These are phyloP conservation scores for Hemitrygon akajei DNA, from an alignment of 2,797 vertebrate genomes.

Conservation along the genomic window DNA sequence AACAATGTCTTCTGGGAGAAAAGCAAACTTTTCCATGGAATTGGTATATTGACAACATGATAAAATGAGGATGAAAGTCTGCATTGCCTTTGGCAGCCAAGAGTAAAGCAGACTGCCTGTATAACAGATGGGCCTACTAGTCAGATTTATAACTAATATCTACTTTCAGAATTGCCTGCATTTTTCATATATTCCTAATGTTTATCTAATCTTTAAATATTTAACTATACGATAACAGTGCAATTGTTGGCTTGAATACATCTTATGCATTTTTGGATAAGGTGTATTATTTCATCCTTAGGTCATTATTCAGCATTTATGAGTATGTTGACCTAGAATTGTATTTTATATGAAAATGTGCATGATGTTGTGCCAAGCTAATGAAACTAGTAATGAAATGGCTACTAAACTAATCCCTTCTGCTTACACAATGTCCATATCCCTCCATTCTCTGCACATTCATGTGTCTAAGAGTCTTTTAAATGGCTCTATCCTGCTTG, in stretches of 20 bases:
- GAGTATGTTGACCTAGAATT: too few species aligned
- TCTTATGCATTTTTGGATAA: too few species aligned
- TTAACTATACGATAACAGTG: background rate
- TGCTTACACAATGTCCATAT: too few species aligned
- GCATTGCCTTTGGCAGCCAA: background rate
- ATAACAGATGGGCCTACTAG: slow-evolving; percentile 19
- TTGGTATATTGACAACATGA: background rate
- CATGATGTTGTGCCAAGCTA: too few species aligned
- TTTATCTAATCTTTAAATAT: slow-evolving; percentile 14
- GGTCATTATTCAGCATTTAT: too few species aligned
- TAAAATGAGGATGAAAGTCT: slow-evolving; percentile 5
- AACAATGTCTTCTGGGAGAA: slow-evolving; percentile 31
- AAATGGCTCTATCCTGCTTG: too few species aligned
- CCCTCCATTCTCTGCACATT: too few species aligned
- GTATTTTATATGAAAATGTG: too few species aligned
- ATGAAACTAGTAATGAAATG: too few species aligned
- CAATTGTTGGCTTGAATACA: background rate
- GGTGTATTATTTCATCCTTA: background rate
- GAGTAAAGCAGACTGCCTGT: background rate
- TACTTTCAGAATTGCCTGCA: background rate
- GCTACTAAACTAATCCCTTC: too few species aligned
- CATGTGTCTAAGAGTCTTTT: too few species aligned
- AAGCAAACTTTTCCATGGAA: slow-evolving; percentile 21
- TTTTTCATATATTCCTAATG: background rate
- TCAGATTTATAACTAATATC: slow-evolving; percentile 20